Evolutionary conservation across 1,140 invertebrate genomes (phyloP).

Genomic region (Aradophagus sp.): DNA sequence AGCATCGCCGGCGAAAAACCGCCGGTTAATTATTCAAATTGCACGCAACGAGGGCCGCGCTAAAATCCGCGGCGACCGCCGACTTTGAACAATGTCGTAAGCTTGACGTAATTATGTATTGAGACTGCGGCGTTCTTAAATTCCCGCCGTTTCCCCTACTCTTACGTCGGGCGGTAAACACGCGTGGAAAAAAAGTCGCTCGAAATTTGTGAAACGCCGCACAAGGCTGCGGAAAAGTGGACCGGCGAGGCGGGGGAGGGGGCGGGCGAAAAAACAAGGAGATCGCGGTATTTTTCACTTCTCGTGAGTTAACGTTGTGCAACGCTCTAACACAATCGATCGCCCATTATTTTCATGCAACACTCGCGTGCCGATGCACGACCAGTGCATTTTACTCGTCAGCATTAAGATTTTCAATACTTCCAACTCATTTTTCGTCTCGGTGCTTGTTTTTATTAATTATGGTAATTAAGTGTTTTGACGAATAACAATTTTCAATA

Average conservation of each 20-base stretch:
- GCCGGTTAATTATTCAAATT: slow-evolving; percentile 70
- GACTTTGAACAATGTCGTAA: slow-evolving; percentile 54
- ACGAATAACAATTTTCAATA: too few relatives aligned
- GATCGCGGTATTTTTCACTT: slow-evolving; percentile 56
- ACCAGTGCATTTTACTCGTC: too few relatives aligned
- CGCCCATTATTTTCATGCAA: slow-evolving; percentile 11
- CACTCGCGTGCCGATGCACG: slow-evolving; percentile 25
- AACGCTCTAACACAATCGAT: slow-evolving; percentile 27
- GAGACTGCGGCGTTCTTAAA: slow-evolving; percentile 40
- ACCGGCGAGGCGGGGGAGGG: too few relatives aligned
- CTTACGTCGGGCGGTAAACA: slow-evolving; percentile 28
- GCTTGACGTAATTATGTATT: slow-evolving; percentile 56
- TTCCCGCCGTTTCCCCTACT: slow-evolving; percentile 24
- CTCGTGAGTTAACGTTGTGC: slow-evolving; percentile 21
- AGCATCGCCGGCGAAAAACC: slow-evolving; percentile 66
- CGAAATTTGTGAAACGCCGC: slow-evolving; percentile 48
- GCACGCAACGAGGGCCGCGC: slow-evolving; percentile 58
- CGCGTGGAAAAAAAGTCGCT: slow-evolving; percentile 39
- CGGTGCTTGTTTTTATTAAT: too few relatives aligned
- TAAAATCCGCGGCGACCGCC: slow-evolving; percentile 40
- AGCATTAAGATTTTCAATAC: too few relatives aligned
- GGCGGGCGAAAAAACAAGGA: slow-evolving; percentile 29
- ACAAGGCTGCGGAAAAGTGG: too few relatives aligned
- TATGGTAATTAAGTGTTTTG: too few relatives aligned
- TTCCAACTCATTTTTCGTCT: too few relatives aligned